phyloP scores from a whole-genome alignment of 2,113 vertebrate genomes.

The Sylvia atricapilla region DNA sequence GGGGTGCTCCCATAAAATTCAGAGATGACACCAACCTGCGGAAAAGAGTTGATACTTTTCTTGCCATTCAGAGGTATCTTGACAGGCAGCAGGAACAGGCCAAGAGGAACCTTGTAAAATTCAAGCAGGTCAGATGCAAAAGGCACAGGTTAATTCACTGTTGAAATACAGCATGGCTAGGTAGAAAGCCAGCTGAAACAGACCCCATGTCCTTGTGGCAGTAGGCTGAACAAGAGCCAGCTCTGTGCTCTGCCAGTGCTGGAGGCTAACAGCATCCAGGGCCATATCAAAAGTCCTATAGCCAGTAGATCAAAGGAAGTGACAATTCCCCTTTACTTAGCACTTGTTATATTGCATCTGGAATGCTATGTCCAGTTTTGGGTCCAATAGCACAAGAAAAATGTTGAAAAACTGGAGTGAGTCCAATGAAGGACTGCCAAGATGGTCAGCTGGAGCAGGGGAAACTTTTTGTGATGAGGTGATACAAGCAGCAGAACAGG shows the following conservation, averaged over 20 bases:
- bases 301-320: not conserved
- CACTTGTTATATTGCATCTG: not conserved
- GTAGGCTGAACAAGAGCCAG: not conserved
- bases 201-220: not conserved
- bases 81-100: not conserved
- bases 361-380: not conserved
- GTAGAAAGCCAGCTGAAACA: not conserved
- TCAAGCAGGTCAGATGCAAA: not conserved
- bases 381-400: not conserved
- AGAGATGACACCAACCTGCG: not conserved
- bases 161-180: not conserved
- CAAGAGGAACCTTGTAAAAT: not conserved
- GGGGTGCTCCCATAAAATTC: rapidly evolving
- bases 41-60: not conserved
- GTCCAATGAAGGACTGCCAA: not conserved
- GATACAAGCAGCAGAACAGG: not conserved
- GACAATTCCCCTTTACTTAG: not conserved
- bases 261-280: not conserved
- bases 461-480: not conserved
- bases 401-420: not conserved
- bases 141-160: not conserved
- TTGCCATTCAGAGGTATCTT: not conserved
- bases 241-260: not conserved
- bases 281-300: not conserved
- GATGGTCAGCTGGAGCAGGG: not conserved